A percentile compares a stretch with the other conserved stretches of the same genome.
Conservation (phyloP, 1,140 invertebrate genomes). For the Gonioctena quinquepunctata region DNA sequence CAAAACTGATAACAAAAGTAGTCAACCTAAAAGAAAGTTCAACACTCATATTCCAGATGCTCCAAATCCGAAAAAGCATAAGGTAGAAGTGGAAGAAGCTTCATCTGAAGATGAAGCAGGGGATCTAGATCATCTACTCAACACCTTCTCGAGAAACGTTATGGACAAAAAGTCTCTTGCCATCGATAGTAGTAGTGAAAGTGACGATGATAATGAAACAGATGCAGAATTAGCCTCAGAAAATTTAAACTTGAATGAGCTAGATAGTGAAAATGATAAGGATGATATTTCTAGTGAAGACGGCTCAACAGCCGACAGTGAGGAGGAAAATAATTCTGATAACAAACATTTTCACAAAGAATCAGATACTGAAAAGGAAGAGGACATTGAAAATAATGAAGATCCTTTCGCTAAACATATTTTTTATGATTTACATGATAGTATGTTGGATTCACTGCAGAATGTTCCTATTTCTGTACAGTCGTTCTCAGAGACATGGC, state of each 20-base stretch:
- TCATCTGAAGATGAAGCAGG: conserved; percentile 35
- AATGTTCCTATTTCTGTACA: conserved; percentile 53
- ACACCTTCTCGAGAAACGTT: conserved; percentile 61
- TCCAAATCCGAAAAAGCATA: conserved; percentile 17
- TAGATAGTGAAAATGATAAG: conserved; percentile 28
- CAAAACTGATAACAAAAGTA: conserved; percentile 19
- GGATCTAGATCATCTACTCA: conserved; percentile 57
- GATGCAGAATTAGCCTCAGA: conserved; percentile 34
- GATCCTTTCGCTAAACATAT: conserved; percentile 72
- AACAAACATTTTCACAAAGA: conserved; percentile 28
- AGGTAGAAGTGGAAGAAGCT: conserved; percentile 9
- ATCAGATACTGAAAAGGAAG: conserved; percentile 34
- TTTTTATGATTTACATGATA: conserved; percentile 64
- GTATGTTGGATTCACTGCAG: conserved; percentile 62
- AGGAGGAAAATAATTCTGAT: conserved; percentile 48
- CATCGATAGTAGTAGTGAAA: conserved; percentile 43
- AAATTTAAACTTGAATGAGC: conserved; percentile 28
- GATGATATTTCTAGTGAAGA: conserved; percentile 22
- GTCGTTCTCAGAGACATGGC: conserved; percentile 60
- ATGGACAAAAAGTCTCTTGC: conserved; percentile 41
- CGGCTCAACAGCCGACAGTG: conserved; percentile 36
- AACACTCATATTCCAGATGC: neutral
- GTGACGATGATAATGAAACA: conserved; percentile 36
- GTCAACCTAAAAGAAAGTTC: conserved; percentile 15
- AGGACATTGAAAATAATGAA: conserved; percentile 36